These are phyloP conservation scores for Neoaliturus tenellus DNA, from an alignment of 2,888 invertebrate genomes.

Conservation along the genomic window DNA sequence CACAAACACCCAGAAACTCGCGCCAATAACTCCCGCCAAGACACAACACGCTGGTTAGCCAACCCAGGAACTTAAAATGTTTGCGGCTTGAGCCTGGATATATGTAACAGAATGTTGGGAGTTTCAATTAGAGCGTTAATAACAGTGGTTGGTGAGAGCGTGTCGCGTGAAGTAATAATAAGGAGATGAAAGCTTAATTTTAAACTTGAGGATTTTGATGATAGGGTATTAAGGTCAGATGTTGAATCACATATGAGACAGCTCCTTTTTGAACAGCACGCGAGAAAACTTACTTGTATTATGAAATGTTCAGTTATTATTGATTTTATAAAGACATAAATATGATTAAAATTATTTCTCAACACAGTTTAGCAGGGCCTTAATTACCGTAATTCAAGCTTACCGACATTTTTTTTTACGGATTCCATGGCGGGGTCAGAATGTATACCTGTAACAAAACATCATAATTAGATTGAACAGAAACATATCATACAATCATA, in stretches of 20 bases:
- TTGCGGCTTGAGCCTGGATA: background rate
- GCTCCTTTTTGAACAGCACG: too few relatives aligned
- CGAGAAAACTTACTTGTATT: too few relatives aligned
- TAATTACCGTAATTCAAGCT: too few relatives aligned
- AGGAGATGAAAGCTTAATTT: background rate
- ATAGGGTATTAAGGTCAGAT: too few relatives aligned
- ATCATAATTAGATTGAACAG: background rate
- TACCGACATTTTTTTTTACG: background rate
- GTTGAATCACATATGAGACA: too few relatives aligned
- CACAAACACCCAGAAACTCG: background rate
- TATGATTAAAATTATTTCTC: too few relatives aligned
- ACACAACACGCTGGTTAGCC: background rate
- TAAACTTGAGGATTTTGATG: background rate
- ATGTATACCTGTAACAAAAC: background rate
- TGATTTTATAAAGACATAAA: too few relatives aligned
- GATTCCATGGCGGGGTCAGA: background rate
- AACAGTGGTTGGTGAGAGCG: background rate
- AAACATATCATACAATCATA: too few relatives aligned
- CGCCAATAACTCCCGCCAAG: constrained; percentile 22
- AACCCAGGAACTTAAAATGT: background rate
- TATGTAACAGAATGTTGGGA: background rate
- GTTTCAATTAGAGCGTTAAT: background rate
- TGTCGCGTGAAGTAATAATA: background rate
- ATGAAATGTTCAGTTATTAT: too few relatives aligned
- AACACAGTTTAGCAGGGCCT: too few relatives aligned